A percentile compares a stretch with the other conserved stretches of the same genome.
phyloP scores from a whole-genome alignment of 2,113 vertebrate species.

The Podarcis muralis region DNA sequence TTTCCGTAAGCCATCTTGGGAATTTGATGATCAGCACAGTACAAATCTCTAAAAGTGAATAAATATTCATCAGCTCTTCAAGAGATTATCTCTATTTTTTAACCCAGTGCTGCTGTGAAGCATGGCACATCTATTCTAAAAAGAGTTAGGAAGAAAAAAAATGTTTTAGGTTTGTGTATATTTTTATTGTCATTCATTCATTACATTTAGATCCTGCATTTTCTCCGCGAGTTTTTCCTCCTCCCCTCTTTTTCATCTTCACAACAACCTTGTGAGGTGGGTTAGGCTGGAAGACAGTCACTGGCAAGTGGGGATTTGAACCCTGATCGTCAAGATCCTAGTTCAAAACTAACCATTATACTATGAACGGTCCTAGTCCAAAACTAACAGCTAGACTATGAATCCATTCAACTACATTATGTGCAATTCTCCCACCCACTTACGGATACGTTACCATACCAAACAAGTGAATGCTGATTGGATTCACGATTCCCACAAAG shows the following conservation, averaged over 20 bases:
- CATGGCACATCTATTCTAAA: background rate
- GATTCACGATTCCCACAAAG: slow-evolving; percentile 13
- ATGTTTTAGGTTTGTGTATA: background rate
- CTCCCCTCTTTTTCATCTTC: background rate
- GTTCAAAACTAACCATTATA: background rate
- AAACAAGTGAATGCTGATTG: background rate
- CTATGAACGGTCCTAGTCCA: background rate
- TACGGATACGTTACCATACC: background rate
- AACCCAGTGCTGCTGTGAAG: background rate
- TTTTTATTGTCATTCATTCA: background rate
- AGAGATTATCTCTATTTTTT: background rate
- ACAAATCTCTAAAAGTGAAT: background rate
- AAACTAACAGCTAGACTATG: background rate
- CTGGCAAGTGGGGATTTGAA: background rate
- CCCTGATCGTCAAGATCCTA: background rate
- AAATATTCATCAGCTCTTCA: background rate
- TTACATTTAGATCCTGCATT: background rate
- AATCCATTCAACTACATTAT: background rate
- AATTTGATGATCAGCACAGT: background rate
- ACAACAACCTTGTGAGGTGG: background rate
- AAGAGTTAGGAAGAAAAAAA: background rate
- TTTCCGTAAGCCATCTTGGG: background rate
- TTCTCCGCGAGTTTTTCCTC: background rate
- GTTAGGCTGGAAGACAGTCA: too few species aligned
- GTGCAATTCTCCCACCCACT: background rate